Percentiles rank a stretch among this genome's conserved stretches.
phyloP scores from a whole-genome alignment of 2,888 invertebrate genomes.

The Acronicta aceris region DNA sequence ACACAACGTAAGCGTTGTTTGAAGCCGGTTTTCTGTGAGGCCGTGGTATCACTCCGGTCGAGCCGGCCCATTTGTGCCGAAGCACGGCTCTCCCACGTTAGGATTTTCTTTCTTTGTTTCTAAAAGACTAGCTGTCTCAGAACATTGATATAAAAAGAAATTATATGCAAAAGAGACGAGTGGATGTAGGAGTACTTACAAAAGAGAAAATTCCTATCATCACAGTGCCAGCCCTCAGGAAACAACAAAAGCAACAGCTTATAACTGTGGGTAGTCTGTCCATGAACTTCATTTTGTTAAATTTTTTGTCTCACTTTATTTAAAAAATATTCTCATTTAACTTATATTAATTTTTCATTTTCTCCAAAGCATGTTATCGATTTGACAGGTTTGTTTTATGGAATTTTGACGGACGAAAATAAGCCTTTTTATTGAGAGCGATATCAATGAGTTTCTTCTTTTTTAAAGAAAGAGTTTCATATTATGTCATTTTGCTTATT shows the following conservation, averaged over 20 bases:
- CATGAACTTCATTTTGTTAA: slow-evolving; percentile 68
- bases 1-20: too few species aligned
- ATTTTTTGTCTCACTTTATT: slow-evolving; percentile 21
- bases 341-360: slow-evolving; percentile 21
- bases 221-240: slow-evolving; percentile 76
- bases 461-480: slow-evolving; percentile 1
- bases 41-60: too few species aligned
- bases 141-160: too few species aligned
- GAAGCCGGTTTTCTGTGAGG: too few species aligned
- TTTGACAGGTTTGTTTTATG: slow-evolving; percentile 15
- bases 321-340: slow-evolving; percentile 3
- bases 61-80: too few species aligned
- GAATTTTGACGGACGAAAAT: slow-evolving; percentile 1
- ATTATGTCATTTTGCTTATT: not conserved
- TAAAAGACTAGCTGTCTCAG: too few species aligned
- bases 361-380: not conserved
- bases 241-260: slow-evolving; percentile 83
- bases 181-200: slow-evolving; percentile 62
- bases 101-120: too few species aligned
- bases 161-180: not conserved
- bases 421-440: too few species aligned
- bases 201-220: slow-evolving; percentile 76
- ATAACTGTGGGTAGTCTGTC: slow-evolving; percentile 76
- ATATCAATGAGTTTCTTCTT: not conserved
- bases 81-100: too few species aligned